Base-by-base conservation (phyloP, 1,140 invertebrate genomes). In the Acromyrmex heyeri region DNA sequence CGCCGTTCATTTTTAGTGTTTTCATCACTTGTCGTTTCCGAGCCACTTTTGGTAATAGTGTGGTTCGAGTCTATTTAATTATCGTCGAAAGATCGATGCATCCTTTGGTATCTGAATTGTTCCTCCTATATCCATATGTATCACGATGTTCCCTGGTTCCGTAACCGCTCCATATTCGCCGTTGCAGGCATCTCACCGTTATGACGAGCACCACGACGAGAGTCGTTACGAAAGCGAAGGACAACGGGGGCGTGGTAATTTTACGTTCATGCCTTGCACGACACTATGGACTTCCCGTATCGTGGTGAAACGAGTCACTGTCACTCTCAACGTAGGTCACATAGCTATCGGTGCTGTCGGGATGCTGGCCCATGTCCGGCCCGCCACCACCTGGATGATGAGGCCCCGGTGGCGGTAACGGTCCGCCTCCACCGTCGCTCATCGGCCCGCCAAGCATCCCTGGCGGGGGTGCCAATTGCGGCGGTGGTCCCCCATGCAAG, bases 321-420 rank as follows among this genome's bases (percentile, higher is more conserved):
- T 98, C 98, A 94, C 97, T 98, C 94, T 98, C 98, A 73, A 98
- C 96, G 95, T 98, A 98, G 61, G 98, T 98, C 65, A 98, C 98
- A 95, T 98, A 98, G 93, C 98, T 98, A 93, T 98, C 98, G 8
- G 97, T 97, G 85, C 97, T 97, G 94, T 98, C 97, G 18, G 97
- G 97, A 94, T 98, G 97, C 72, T 96, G 96, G 12, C 96, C 95
- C 93, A 96, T 94, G 77, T 95, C 94, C 0, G 95, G 94, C 3
- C 93, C 90, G 48, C 94, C 94, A 12, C 87, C 77, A 10, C 90
- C 92, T 57, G 94, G 94, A 87, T 96, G 96, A 94, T 97, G 97
- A 75, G 96, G 96, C 10, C 96, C 96, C 5, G 96, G 96, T 0
- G 97, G 96, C 5, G 95, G 93, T 65, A 92, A 75, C 34, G 92